These are phyloP conservation scores for Australoheros scitulus DNA, from an alignment of 2,113 vertebrate species.

Conservation along the genomic window DNA sequence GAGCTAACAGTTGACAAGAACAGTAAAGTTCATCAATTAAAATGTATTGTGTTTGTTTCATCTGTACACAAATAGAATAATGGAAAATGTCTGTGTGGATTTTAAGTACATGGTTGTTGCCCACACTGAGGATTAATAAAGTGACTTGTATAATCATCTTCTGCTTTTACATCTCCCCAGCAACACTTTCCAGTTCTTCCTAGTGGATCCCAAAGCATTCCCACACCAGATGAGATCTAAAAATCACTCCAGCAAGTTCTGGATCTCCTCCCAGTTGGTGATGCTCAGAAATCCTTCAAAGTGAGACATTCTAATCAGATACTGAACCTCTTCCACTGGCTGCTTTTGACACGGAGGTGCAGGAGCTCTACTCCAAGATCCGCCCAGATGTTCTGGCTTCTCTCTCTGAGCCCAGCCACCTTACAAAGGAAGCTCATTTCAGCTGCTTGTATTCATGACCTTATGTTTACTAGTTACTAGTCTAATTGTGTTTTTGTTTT, in stretches of 20 bases:
- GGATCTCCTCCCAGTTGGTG: background rate
- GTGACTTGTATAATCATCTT: too few species aligned
- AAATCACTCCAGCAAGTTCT: background rate
- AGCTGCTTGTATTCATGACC: background rate
- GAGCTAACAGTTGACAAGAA: too few species aligned
- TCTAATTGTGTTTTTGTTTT: background rate
- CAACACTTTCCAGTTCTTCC: background rate
- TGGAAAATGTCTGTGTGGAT: too few species aligned
- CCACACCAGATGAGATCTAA: too few species aligned
- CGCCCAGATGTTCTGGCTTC: background rate
- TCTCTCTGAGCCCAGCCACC: rapidly evolving
- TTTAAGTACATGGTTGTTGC: too few species aligned
- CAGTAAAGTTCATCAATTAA: too few species aligned
- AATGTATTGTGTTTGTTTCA: too few species aligned
- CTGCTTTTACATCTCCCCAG: background rate
- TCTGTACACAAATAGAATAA: too few species aligned
- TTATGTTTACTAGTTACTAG: background rate
- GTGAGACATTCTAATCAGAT: background rate
- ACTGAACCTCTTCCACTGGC: background rate
- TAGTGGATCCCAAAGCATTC: background rate
- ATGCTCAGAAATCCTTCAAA: too few species aligned
- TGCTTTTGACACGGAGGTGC: background rate
- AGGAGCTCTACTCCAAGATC: background rate
- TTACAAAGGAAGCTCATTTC: background rate
- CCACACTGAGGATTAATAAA: too few species aligned